These are phyloP conservation scores for Pelmatolapia mariae DNA, from an alignment of 2,113 vertebrate species.

Conservation along the genomic window DNA sequence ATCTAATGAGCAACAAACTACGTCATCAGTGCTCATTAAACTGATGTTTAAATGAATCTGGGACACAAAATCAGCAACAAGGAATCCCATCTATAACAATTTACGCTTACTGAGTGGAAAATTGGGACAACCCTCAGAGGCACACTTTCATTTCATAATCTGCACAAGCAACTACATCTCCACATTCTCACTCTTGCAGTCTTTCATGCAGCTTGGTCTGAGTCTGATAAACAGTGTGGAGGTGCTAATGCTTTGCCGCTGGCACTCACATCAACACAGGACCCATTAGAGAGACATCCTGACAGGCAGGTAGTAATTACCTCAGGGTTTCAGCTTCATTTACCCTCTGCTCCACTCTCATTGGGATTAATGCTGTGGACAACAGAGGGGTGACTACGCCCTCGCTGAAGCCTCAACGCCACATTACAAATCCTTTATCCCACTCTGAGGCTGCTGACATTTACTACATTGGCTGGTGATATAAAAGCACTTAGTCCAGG, in stretches of 20 bases:
- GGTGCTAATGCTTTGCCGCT: conserved; percentile 11
- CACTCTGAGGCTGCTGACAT: conserved; percentile 37
- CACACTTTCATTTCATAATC: neutral
- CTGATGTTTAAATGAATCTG: neutral
- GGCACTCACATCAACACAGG: conserved; percentile 21
- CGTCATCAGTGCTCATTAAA: neutral
- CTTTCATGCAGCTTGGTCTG: neutral
- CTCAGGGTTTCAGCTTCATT: conserved; percentile 49
- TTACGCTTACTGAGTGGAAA: conserved; percentile 1
- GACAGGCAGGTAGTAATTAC: conserved; percentile 64
- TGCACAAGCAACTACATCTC: neutral
- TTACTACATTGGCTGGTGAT: conserved; percentile 32
- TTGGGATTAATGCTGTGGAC: conserved; percentile 23
- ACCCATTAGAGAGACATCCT: conserved; percentile 52
- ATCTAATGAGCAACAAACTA: neutral
- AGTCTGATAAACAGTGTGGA: conserved; percentile 1
- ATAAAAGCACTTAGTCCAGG: conserved; percentile 40
- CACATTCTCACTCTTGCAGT: neutral
- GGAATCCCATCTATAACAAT: conserved; percentile 7
- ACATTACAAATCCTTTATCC: conserved; percentile 24
- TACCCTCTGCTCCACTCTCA: conserved; percentile 4
- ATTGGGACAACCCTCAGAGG: conserved; percentile 16
- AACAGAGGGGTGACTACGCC: neutral
- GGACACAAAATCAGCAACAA: neutral
- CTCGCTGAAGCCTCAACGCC: conserved; percentile 4